Base-by-base conservation (phyloP, 2,888 invertebrate genomes). In the Sinodicranocentrus sp. region DNA sequence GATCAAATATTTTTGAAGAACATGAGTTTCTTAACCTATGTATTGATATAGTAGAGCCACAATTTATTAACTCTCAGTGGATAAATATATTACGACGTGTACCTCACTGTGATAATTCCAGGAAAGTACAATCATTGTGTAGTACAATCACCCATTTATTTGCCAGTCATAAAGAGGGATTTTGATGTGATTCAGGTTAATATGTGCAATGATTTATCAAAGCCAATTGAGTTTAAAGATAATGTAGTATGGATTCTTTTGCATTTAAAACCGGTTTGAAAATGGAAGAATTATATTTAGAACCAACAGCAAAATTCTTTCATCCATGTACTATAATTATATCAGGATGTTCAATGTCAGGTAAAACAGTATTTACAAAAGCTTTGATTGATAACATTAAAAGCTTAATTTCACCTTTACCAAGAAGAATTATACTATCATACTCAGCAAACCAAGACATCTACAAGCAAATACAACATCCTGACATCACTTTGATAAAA, bases 281-380 rank as follows among this genome's bases (percentile, higher is more conserved):
- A 25, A 59, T 54, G 52, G 10, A 26, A 3, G 19, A 23, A 25
- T 10, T n/a, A 48, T 19, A 26, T 28, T 1, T 1, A 43, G 65
- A 10, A 39, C 39, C 8, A 21, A 19, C 8, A 23, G 19, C 52
- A 52, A 63, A 59, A n/a, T 39, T 77, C 57, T 44, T 39, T 15
- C 83, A 76, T 44, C 77, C 77, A 1, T 65, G 63, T 72, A 77
- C 77, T n/a, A 70, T 65, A 25, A 25, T 67, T 6, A n/a, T 79
- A 52, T n/a, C 19, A 8, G 76, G 75, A 17, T 48, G 43, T 25
- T 71, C 77, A 23, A 54, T 72, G 19, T 54, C 59, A 26, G 83
- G 83, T 39, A 83, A 83, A 48, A 67, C 83, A 2, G 8, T 17
- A 3, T 83, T 70, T 39, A 57, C 39, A 15, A 63, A 57, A 67